Base-by-base conservation (phyloP, 2,888 invertebrate species). In the Sarcophaga subvicina region DNA sequence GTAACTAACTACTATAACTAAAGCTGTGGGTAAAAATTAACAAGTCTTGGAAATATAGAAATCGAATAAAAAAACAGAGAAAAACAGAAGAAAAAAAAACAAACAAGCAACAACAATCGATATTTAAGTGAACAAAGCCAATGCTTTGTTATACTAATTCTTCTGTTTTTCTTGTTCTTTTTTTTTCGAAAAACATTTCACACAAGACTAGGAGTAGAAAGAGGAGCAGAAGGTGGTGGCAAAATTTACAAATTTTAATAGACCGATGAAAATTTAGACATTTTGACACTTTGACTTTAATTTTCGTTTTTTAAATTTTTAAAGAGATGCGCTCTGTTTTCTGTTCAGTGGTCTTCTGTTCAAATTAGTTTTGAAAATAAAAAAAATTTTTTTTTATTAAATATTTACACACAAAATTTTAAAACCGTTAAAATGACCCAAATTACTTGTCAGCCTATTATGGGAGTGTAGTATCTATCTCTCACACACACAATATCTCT, bases 391-490 rank as follows among this genome's bases (percentile, higher is more conserved):
- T 69, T 37, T 69, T 71, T 71, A 79, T 81, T 62, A 62, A 76
- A 76, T 77, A 66, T 54, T 76, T 77, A 71, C 62, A 37, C 8
- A 37, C 37, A 37, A 78, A 78, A 77, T 67, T 47, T 73, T n/a
- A 69, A 81, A 69, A 27, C 54, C 37, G 54, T 83, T 79, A 45
- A 84, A 84, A 22, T 80, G 80, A 71, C 84, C 84, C 71, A 80
- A 75, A 84, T 84, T 76, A 60, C 11, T 59, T 54, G 67, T 25
- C 20, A 47, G 64, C 25, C 76, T 20, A 14, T 54, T 54, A 54
- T 76, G 27, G 62, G 4, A 14, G 54, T 45, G n/a, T 25, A 47
- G 0, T n/a, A 1, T 62, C 62, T 17, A 59, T 59, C 17, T 59
- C 4, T n/a, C 4, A 69, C 20, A 69, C 20, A 69, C 64, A 37